Evolutionary conservation across 1,140 invertebrate species (phyloP).

Genomic region (Panagrolaimus sp.): DNA sequence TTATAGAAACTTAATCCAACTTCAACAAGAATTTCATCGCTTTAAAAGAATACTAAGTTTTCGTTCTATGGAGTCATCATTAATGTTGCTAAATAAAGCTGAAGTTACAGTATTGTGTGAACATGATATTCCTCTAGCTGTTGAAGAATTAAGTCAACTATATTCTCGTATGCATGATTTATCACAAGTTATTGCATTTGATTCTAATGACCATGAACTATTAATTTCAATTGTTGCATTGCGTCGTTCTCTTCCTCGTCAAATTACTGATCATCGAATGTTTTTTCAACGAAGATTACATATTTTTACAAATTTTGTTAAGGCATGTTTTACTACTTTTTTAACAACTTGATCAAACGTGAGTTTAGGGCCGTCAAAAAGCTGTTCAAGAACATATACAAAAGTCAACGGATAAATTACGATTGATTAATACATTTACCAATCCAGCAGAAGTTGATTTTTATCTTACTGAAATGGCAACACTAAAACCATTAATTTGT

Average conservation of each 20-base stretch:
- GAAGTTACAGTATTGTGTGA: slow-evolving; percentile 30
- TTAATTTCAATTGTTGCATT: slow-evolving; percentile 26
- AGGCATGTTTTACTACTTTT: slow-evolving; percentile 5
- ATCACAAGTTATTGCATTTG: slow-evolving; percentile 39
- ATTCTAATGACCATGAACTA: slow-evolving; percentile 33
- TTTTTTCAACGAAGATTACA: slow-evolving; percentile 33
- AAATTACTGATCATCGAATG: slow-evolving; percentile 36
- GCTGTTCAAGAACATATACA: slow-evolving; percentile 14
- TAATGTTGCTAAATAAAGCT: slow-evolving; percentile 34
- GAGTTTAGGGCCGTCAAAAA: slow-evolving; percentile 34
- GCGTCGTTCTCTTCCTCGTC: slow-evolving; percentile 27
- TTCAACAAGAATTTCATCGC: slow-evolving; percentile 28
- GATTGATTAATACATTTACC: slow-evolving; percentile 33
- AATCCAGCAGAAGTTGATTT: slow-evolving; percentile 33
- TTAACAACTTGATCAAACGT: not conserved
- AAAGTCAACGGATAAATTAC: slow-evolving; percentile 23
- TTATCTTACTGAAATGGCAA: slow-evolving; percentile 29
- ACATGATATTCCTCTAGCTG: slow-evolving; percentile 36
- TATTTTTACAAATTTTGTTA: slow-evolving; percentile 36
- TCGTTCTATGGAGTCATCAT: slow-evolving; percentile 31
- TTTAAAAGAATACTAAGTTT: slow-evolving; percentile 34
- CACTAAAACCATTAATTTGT: slow-evolving; percentile 27
- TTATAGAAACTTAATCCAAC: slow-evolving; percentile 22
- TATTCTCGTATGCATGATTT: slow-evolving; percentile 40
- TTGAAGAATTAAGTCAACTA: slow-evolving; percentile 22